Percentiles rank a stretch among this genome's conserved stretches.
These are phyloP conservation scores for Pomphorhynchus laevis DNA, from an alignment of 1,140 invertebrate species.

Conservation along the genomic window DNA sequence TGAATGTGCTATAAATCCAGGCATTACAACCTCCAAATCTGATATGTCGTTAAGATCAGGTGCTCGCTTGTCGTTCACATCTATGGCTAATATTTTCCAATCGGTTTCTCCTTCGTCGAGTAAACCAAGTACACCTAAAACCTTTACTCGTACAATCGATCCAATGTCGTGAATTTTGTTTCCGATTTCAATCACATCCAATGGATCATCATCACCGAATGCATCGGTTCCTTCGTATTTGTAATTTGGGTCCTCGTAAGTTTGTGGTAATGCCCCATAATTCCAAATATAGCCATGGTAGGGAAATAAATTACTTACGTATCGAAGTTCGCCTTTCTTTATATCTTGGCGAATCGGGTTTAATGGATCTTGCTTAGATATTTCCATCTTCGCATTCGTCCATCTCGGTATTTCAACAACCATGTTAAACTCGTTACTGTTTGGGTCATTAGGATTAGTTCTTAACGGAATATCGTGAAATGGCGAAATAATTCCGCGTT, in stretches of 20 bases:
- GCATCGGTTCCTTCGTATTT: slow-evolving; percentile 49
- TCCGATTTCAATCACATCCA: slow-evolving; percentile 93
- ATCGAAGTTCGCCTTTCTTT: slow-evolving; percentile 32
- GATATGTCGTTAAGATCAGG: slow-evolving; percentile 40
- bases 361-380: slow-evolving; percentile 6
- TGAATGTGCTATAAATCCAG: slow-evolving; percentile 57
- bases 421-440: slow-evolving; percentile 36
- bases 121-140: slow-evolving; percentile 48
- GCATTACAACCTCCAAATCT: slow-evolving; percentile 62
- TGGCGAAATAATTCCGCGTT: slow-evolving; percentile 56
- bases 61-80: slow-evolving; percentile 54
- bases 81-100: slow-evolving; percentile 79
- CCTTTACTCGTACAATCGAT: slow-evolving; percentile 52
- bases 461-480: slow-evolving; percentile 82
- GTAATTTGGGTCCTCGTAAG: slow-evolving; percentile 83
- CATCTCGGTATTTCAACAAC: slow-evolving; percentile 89
- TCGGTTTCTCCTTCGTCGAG: slow-evolving; percentile 83
- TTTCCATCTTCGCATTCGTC: slow-evolving; percentile 97
- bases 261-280: slow-evolving; percentile 83
- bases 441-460: slow-evolving; percentile 29
- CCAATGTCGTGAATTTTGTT: slow-evolving; percentile 32
- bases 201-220: slow-evolving; percentile 88
- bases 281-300: slow-evolving; percentile 99
- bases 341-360: not conserved
- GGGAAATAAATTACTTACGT: slow-evolving; percentile 79